These are phyloP conservation scores for Pygoscelis antarcticus DNA, from an alignment of 2,113 vertebrate genomes.

Conservation along the genomic window DNA sequence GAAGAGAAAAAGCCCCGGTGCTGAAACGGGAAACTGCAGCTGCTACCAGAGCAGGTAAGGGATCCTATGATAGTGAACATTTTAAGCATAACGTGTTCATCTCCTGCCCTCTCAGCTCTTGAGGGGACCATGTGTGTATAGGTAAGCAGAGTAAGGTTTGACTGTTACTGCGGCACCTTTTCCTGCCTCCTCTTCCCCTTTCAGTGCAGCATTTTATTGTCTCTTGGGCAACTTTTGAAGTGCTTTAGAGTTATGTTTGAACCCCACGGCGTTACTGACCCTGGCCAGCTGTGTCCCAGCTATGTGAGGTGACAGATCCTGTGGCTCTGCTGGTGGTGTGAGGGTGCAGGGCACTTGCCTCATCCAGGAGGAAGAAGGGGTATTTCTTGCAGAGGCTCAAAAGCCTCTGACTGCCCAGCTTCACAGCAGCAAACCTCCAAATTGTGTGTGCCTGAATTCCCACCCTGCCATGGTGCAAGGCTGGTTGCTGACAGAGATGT, in stretches of 20 bases:
- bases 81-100: not conserved
- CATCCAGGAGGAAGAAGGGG: not conserved
- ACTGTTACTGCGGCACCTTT: not conserved
- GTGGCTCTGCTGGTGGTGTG: not conserved
- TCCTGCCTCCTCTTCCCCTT: not conserved
- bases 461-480: no score
- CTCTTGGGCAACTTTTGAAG: not conserved
- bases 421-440: not conserved
- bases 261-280: fast-evolving
- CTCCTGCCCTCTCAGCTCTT: not conserved
- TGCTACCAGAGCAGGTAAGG: not conserved
- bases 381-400: not conserved
- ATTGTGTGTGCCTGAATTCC: not conserved
- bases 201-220: not conserved
- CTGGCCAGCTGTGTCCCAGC: not conserved
- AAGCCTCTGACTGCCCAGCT: not conserved
- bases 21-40: not conserved
- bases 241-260: not conserved
- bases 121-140: not conserved
- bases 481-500: not conserved
- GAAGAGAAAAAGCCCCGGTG: not conserved
- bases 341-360: not conserved
- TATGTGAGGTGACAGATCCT: not conserved
- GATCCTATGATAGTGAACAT: not conserved
- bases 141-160: not conserved